Evolutionary conservation across 2,888 invertebrate species (phyloP).

Genomic region (Cerastis rubricosa): DNA sequence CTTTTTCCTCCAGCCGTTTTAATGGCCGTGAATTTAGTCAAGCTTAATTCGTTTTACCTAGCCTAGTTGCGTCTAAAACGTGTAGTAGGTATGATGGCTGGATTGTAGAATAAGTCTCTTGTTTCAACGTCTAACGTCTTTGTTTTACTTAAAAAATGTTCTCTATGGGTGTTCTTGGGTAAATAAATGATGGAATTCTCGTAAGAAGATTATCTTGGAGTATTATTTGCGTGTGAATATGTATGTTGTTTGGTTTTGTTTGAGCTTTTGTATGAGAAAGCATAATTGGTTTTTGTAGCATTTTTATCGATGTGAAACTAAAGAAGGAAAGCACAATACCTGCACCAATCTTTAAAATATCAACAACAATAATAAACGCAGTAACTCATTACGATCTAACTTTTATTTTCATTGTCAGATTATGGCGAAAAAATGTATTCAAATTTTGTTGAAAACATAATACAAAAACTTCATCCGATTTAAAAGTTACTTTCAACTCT

Average conservation of each 20-base stretch:
- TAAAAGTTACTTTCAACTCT: conserved; percentile 59
- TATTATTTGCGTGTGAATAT: conserved; percentile 20
- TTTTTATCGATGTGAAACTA: background rate
- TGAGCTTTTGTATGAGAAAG: background rate
- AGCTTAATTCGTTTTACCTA: conserved; percentile 65
- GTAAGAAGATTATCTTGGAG: conserved; percentile 13
- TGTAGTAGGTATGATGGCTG: conserved; percentile 76
- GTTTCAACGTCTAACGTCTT: conserved; percentile 36
- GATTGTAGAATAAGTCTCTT: conserved; percentile 60
- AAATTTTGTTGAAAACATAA: conserved; percentile 39
- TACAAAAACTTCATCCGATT: conserved; percentile 59
- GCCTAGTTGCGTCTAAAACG: conserved; percentile 74
- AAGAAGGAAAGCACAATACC: background rate
- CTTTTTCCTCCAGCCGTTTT: conserved; percentile 40
- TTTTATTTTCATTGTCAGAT: conserved; percentile 30
- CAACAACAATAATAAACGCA: background rate
- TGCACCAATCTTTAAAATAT: background rate
- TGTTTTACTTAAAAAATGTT: conserved; percentile 34
- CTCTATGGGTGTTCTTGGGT: conserved; percentile 26
- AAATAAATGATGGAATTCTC: conserved; percentile 31
- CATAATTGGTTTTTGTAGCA: no score
- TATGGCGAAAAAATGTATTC: conserved; percentile 23
- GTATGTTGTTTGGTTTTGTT: conserved; percentile 10
- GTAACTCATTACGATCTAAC: background rate
- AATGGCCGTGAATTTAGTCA: conserved; percentile 72